Percentiles rank a stretch among this genome's conserved stretches.
phyloP scores from a whole-genome alignment of 1,140 invertebrate genomes.

The Drosophila carrolli region DNA sequence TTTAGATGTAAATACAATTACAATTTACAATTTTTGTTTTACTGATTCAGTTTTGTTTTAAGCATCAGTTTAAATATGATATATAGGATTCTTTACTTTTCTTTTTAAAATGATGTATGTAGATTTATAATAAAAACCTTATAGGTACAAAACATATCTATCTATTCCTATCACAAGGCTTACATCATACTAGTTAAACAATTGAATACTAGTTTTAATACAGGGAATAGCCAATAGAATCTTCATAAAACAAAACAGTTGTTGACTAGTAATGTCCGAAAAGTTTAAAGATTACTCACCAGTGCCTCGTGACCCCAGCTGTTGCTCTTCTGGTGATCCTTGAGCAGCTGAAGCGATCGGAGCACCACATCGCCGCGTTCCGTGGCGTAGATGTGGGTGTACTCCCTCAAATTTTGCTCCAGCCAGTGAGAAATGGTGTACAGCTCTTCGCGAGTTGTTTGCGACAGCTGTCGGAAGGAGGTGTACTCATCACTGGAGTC shows the following conservation, averaged over 20 bases:
- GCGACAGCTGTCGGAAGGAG: constrained; percentile 80
- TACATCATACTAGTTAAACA: too few relatives aligned
- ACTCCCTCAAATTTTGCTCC: constrained; percentile 91
- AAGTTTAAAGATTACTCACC: constrained; percentile 56
- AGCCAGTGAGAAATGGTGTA: constrained; percentile 94
- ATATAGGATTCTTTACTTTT: too few relatives aligned
- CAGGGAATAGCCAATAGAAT: background rate
- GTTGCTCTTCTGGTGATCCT: constrained; percentile 92
- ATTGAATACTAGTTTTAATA: too few relatives aligned
- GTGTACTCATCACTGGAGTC: constrained; percentile 87
- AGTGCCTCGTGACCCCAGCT: constrained; percentile 88
- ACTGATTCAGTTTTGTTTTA: too few relatives aligned
- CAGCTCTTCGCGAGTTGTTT: constrained; percentile 87
- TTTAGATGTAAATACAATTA: too few relatives aligned
- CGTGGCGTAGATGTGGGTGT: constrained; percentile 92
- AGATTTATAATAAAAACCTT: too few relatives aligned
- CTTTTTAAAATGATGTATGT: too few relatives aligned
- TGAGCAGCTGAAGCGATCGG: constrained; percentile 90
- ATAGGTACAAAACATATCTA: too few relatives aligned
- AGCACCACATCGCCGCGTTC: constrained; percentile 91
- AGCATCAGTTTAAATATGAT: too few relatives aligned
- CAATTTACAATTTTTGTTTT: too few relatives aligned
- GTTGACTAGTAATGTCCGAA: too few relatives aligned
- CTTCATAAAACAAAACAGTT: background rate
- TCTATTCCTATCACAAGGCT: too few relatives aligned